Conservation (phyloP, 2,888 invertebrate genomes). For the Dicyrtomina minuta region DNA sequence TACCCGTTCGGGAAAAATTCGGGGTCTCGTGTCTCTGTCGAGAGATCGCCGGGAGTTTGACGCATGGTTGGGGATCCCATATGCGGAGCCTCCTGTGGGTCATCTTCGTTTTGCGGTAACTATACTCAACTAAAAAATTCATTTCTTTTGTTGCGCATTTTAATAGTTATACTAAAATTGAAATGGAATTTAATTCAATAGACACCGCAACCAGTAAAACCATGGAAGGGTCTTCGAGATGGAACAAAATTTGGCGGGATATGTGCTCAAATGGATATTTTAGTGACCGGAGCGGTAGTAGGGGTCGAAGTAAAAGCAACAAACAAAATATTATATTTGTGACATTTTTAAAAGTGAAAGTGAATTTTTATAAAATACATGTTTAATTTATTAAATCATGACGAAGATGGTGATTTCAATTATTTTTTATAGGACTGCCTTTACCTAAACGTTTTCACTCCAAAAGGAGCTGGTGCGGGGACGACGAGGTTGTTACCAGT, state of each 20-base stretch:
- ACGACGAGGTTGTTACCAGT: background rate
- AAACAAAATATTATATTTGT: no score
- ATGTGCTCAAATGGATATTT: conserved; percentile 2
- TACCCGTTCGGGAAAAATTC: background rate
- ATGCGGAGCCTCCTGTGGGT: conserved; percentile 4
- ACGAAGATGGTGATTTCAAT: no score
- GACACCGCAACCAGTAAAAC: background rate
- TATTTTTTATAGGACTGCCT: conserved; percentile 7
- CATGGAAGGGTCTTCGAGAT: no score
- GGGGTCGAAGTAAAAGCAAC: no score
- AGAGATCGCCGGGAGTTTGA: background rate
- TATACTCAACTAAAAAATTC: background rate
- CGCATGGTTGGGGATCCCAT: background rate
- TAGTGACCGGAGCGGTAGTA: no score
- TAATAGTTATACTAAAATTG: no score
- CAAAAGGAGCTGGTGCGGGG: background rate
- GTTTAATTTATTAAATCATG: no score
- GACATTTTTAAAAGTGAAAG: no score
- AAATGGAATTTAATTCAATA: no score
- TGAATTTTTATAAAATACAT: no score
- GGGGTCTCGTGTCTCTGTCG: background rate
- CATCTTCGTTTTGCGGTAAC: background rate
- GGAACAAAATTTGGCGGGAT: no score
- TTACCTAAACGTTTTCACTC: background rate
- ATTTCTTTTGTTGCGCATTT: no score